Evolutionary conservation across 2,113 vertebrate species (phyloP).

Genomic region (Antennarius striatus): DNA sequence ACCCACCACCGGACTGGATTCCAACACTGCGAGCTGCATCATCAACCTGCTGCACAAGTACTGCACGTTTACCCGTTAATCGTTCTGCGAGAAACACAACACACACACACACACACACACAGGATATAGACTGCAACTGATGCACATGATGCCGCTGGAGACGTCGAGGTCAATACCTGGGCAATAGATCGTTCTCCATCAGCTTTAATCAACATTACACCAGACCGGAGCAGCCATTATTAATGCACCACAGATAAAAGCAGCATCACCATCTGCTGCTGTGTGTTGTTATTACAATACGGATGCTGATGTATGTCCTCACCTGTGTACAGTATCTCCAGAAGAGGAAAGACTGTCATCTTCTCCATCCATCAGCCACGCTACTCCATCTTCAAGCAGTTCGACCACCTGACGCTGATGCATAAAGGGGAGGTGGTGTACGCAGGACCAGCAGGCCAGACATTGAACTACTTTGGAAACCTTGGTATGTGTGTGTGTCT

Average conservation of each 20-base stretch:
- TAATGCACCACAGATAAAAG: neutral
- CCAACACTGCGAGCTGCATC: conserved; percentile 82
- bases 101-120: neutral
- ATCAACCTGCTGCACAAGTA: conserved; percentile 79
- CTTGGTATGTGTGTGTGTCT: conserved; percentile 55
- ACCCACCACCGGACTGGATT: conserved; percentile 83
- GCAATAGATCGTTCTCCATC: neutral
- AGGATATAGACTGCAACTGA: conserved; percentile 2
- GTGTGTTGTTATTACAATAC: neutral
- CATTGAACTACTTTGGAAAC: conserved; percentile 75
- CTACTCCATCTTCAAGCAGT: conserved; percentile 81
- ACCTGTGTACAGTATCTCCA: conserved; percentile 72
- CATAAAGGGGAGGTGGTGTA: conserved; percentile 82
- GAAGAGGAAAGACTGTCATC: conserved; percentile 79
- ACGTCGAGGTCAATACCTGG: neutral
- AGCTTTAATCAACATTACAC: conserved; percentile 9
- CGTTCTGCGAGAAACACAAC: neutral
- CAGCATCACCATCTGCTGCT: neutral
- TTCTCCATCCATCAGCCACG: conserved; percentile 86
- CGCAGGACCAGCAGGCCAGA: conserved; percentile 60
- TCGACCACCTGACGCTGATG: conserved; percentile 82
- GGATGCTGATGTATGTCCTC: neutral
- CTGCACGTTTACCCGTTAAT: neutral
- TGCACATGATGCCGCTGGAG: neutral
- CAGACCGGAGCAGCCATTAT: neutral